A percentile compares a stretch with the other conserved stretches of the same genome.
Conservation (phyloP, 2,113 vertebrate genomes). For the Paraplagusia blochii region DNA sequence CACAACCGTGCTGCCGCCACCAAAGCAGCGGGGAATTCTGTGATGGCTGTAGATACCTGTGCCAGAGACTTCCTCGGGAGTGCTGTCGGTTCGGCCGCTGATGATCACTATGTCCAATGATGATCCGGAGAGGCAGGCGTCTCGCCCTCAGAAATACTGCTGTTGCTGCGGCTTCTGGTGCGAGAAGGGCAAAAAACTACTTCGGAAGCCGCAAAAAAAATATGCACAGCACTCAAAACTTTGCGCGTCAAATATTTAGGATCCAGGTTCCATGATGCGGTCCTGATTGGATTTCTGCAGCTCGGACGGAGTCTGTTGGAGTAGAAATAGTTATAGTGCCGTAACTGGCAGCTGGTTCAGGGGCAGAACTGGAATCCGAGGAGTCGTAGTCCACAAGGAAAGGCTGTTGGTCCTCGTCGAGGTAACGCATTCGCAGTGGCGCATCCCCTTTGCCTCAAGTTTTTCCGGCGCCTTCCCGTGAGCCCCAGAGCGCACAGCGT, state of each 20-base stretch:
- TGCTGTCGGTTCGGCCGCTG: slow-evolving; percentile 19
- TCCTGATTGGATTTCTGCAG: neutral
- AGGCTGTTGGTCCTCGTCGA: slow-evolving; percentile 47
- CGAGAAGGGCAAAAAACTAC: slow-evolving; percentile 26
- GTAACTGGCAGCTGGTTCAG: slow-evolving; percentile 5
- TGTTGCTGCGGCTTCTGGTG: slow-evolving; percentile 18
- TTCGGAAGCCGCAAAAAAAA: slow-evolving; percentile 57
- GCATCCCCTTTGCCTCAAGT: slow-evolving; percentile 57
- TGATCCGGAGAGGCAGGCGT: slow-evolving; percentile 59
- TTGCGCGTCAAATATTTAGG: slow-evolving; percentile 46
- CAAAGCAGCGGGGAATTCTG: too few relatives aligned
- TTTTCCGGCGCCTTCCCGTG: slow-evolving; percentile 6
- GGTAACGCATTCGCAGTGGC: slow-evolving; percentile 34
- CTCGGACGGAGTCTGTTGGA: slow-evolving; percentile 9
- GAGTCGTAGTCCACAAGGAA: slow-evolving; percentile 38
- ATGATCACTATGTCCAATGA: slow-evolving; percentile 37
- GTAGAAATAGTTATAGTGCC: slow-evolving; percentile 11
- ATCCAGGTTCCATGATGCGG: slow-evolving; percentile 10
- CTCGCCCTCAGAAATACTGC: slow-evolving; percentile 57
- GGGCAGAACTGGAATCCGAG: slow-evolving; percentile 21
- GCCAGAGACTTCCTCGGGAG: slow-evolving; percentile 51
- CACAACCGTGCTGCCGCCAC: too few relatives aligned
- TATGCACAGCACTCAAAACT: slow-evolving; percentile 34
- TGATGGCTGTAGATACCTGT: slow-evolving; percentile 47
- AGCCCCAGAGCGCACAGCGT: slow-evolving; percentile 34